Evolutionary conservation across 2,113 vertebrate genomes (phyloP), one percentile per base, ranked within the genome.

Genomic region (Grallaria varia): DNA sequence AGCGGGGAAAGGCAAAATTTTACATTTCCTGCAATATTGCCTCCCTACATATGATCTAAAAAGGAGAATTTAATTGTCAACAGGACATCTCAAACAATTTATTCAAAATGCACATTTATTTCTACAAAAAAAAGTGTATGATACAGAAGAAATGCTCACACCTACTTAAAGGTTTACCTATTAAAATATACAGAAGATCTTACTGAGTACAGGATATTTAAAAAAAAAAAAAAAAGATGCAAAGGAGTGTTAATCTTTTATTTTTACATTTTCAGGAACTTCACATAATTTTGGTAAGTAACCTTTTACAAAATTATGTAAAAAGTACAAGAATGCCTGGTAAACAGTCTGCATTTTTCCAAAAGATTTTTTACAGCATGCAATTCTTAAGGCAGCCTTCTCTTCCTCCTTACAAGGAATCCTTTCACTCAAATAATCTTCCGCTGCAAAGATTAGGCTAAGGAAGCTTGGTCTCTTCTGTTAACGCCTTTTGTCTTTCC

Each of bases 401-500:
- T 98, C 97, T 89, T 97, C 93, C 97, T 98, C 95, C 97, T 98
- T 90, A 98, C 63, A 98, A 97, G 95, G 97, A 96, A 97, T 98
- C 97, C 97, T 98, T 98, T 98, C 97, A 97, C 97, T 98, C 97
- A 98, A 96, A 97, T 98, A 97, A 97, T 98, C 98, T 98, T 98
- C 98, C 47, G 98, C 97, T 98, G 98, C 97, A 98, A 97, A 98
- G 77, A 95, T 96, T 98, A 97, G 97, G 96, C 97, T 98, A 98
- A 97, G 97, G 90, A 96, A 98, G 98, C 96, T 96, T 97, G 97
- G 97, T 94, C 98, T 98, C 98, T 98, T 98, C 98, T 97, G 95
- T 98, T 95, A 99, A 97, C 98, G 99, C 97, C 99, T 99, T 97
- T 99, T 99, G 97, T 99, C 99, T 98, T 99, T 99, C 97, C 99